Conservation (phyloP, 2,113 vertebrate genomes). For the Colius striatus region DNA sequence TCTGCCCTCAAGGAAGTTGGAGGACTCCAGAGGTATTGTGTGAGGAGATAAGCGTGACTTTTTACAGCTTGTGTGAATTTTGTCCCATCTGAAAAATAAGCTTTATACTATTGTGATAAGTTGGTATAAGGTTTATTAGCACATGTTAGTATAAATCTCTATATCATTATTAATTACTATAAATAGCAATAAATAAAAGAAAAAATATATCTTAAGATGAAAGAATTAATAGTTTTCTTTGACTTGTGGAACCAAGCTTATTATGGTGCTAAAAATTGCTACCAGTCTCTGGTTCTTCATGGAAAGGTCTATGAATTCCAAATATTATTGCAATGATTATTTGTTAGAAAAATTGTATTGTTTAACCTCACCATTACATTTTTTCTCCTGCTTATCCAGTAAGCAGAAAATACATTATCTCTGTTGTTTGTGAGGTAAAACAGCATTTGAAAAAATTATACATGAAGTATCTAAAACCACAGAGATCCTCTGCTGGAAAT, state of each 20-base stretch:
- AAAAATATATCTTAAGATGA: not conserved
- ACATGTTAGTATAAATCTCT: too few relatives aligned
- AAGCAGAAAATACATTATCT: not conserved
- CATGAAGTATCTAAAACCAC: rapidly evolving
- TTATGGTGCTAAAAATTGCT: not conserved
- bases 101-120: too few relatives aligned
- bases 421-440: not conserved
- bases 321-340: not conserved
- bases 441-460: not conserved
- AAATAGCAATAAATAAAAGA: not conserved
- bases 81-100: too few relatives aligned
- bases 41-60: too few relatives aligned
- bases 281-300: not conserved
- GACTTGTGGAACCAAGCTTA: not conserved
- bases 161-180: not conserved
- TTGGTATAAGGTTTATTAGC: too few relatives aligned
- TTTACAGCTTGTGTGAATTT: too few relatives aligned
- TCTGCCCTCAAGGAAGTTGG: too few relatives aligned
- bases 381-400: not conserved
- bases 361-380: not conserved
- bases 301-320: not conserved
- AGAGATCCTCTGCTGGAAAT: not conserved
- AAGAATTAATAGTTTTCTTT: not conserved
- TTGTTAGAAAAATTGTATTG: not conserved
- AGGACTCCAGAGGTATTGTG: too few relatives aligned